Conservation (phyloP, 2,113 vertebrate species). For the Neogale vison region DNA sequence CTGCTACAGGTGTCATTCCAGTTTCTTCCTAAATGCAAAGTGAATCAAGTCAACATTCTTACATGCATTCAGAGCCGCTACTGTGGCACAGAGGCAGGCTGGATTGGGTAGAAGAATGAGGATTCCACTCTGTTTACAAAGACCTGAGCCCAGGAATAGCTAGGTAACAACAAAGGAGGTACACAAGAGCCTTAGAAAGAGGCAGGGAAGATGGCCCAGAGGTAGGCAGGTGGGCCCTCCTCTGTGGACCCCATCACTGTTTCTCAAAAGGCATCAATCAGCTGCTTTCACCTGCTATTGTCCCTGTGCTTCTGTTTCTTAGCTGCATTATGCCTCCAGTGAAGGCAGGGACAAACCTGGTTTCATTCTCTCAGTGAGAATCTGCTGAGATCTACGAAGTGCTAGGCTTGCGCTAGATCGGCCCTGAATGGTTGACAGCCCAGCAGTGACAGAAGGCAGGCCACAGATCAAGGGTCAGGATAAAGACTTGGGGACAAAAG, state of each 20-base stretch:
- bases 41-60: background rate
- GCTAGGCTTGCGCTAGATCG: background rate
- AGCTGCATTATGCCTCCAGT: background rate
- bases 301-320: background rate
- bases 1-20: background rate
- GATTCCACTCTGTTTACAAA: background rate
- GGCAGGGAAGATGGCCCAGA: background rate
- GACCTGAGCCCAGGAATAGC: background rate
- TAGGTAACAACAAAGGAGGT: background rate
- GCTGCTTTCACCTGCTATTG: background rate
- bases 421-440: background rate
- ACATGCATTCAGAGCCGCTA: background rate
- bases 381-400: background rate
- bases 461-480: background rate
- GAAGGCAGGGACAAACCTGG: background rate
- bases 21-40: conserved; percentile 13
- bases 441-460: background rate
- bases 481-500: background rate
- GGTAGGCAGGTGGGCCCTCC: background rate
- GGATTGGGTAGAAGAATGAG: background rate
- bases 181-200: background rate
- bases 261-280: background rate
- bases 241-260: background rate
- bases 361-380: background rate
- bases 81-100: background rate